Conservation (phyloP, 2,888 invertebrate genomes). For the Agrypnus murinus region DNA sequence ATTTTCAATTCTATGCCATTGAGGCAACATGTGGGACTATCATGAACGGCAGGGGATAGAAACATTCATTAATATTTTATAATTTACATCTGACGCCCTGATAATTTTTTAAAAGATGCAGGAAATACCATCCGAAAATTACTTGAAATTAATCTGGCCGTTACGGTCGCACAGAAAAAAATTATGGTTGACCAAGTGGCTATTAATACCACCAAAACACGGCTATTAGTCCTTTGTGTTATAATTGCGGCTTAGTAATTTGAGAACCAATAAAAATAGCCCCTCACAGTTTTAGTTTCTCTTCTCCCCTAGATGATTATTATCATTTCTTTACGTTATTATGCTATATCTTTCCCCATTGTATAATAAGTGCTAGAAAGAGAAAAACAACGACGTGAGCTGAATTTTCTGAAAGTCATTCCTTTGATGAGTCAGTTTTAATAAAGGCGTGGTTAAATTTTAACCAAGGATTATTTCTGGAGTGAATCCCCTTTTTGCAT, state of each 20-base stretch:
- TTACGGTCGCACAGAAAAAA: background rate
- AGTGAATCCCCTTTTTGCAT: slow-evolving; percentile 6
- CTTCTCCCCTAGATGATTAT: too few species aligned
- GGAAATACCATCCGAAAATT: slow-evolving; percentile 1
- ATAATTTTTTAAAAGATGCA: slow-evolving; percentile 7
- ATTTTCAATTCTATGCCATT: background rate
- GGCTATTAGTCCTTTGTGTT: slow-evolving; percentile 19
- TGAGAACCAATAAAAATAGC: slow-evolving; percentile 18
- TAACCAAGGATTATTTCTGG: slow-evolving; percentile 22
- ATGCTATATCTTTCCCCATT: background rate
- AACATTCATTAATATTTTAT: slow-evolving; percentile 2
- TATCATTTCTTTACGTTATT: background rate
- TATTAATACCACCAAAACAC: slow-evolving; percentile 10
- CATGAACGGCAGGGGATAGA: background rate
- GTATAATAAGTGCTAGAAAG: background rate
- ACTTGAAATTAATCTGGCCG: slow-evolving; percentile 3
- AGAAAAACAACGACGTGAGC: background rate
- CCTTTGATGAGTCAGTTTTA: slow-evolving; percentile 20
- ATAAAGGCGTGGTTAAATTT: slow-evolving; percentile 20
- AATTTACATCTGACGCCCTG: slow-evolving; percentile 5
- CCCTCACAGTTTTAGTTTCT: background rate
- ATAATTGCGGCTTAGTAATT: slow-evolving; percentile 22
- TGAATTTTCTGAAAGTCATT: background rate
- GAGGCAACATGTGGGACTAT: slow-evolving; percentile 8
- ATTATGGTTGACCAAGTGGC: background rate